Conservation (phyloP, 1,140 invertebrate genomes). For the Trinorchestia longiramus region DNA sequence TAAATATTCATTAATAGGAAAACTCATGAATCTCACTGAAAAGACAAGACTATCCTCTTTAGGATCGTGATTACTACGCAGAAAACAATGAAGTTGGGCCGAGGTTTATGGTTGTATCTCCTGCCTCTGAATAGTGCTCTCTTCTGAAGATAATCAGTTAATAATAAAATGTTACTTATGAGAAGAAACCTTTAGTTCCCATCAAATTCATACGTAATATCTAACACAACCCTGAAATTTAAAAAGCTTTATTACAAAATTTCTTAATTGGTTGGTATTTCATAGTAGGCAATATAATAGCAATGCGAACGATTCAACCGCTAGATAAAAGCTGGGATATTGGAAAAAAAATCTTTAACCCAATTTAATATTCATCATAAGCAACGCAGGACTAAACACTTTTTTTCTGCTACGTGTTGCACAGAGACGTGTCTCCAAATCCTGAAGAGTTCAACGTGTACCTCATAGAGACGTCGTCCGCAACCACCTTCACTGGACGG, state of each 20-base stretch:
- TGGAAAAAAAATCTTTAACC: no score
- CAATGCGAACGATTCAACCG: no score
- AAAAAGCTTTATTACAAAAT: no score
- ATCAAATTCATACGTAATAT: no score
- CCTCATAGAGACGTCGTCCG: slow-evolving; percentile 9
- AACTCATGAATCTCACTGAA: no score
- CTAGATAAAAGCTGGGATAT: no score
- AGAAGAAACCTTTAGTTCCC: not conserved
- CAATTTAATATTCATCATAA: not conserved
- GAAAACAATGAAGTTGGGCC: not conserved
- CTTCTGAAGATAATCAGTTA: not conserved
- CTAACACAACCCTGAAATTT: no score
- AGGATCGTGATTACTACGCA: not conserved
- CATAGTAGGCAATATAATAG: no score
- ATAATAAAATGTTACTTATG: not conserved
- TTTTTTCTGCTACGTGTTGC: not conserved
- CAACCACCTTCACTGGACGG: not conserved
- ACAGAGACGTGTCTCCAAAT: not conserved
- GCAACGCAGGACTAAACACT: not conserved
- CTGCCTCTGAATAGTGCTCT: not conserved
- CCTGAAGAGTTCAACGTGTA: not conserved
- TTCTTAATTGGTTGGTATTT: no score
- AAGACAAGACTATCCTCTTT: not conserved
- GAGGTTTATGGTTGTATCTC: no score
- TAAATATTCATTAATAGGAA: no score